Percentiles rank a stretch among this genome's conserved stretches.
Evolutionary conservation across 2,113 vertebrate genomes (phyloP).

Genomic region (Herpailurus yagouaroundi): DNA sequence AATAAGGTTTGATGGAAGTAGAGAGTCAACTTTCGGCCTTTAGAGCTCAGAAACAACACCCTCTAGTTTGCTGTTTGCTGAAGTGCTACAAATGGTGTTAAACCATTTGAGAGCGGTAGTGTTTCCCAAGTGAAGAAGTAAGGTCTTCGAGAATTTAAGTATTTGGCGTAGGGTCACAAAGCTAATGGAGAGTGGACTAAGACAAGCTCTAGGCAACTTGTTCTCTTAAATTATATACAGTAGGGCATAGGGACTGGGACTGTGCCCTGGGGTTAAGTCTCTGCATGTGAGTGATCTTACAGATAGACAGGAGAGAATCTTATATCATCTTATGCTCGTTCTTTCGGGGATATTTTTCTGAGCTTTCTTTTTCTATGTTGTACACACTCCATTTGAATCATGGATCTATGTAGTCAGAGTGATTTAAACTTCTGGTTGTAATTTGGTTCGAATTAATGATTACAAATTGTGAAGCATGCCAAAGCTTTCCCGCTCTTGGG

Average conservation of each 20-base stretch:
- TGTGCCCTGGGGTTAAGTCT: too few relatives aligned
- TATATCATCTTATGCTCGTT: not conserved
- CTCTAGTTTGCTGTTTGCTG: too few relatives aligned
- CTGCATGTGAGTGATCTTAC: not conserved
- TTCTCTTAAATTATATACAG: not conserved
- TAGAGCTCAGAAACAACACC: not conserved
- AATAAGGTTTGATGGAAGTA: not conserved
- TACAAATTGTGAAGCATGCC: slow-evolving; percentile 50
- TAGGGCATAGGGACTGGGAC: fast-evolving
- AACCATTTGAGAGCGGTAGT: too few relatives aligned
- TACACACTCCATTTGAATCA: not conserved
- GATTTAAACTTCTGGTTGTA: slow-evolving; percentile 67
- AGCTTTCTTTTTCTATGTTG: not conserved
- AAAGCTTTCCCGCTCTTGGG: not conserved
- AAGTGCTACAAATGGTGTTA: not conserved
- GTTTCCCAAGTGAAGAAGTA: not conserved
- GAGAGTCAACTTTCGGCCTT: not conserved
- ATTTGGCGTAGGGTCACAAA: not conserved
- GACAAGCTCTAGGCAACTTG: not conserved
- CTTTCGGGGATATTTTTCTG: not conserved
- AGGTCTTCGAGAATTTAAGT: too few relatives aligned
- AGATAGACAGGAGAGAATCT: too few relatives aligned
- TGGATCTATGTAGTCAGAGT: not conserved
- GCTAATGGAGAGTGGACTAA: too few relatives aligned
- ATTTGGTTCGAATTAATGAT: slow-evolving; percentile 69